Evolutionary conservation across 2,113 vertebrate genomes (phyloP).

Genomic region (Felis chaus): DNA sequence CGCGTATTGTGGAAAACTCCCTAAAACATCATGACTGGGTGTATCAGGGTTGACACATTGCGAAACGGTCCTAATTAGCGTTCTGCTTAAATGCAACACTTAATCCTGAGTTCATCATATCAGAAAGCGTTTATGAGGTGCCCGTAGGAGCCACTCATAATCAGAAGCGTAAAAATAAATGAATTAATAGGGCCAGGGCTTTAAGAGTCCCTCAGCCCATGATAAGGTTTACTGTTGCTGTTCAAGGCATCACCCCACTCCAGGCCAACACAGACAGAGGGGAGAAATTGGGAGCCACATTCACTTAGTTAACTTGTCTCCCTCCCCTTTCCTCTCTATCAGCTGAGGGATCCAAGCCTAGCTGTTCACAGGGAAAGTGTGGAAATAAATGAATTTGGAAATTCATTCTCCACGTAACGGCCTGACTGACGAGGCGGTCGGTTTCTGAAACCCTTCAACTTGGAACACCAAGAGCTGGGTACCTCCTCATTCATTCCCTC

Average conservation of each 20-base stretch:
- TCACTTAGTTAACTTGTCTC: not conserved
- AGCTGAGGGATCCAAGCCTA: not conserved
- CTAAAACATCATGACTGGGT: not conserved
- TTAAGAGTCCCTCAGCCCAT: too few relatives aligned
- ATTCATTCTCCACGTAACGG: not conserved
- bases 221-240: too few relatives aligned
- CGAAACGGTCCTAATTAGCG: not conserved
- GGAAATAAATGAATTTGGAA: not conserved
- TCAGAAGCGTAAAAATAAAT: not conserved
- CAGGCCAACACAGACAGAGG: not conserved
- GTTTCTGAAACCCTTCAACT: not conserved
- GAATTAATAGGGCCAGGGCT: fast-evolving
- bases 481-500: not conserved
- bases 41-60: not conserved
- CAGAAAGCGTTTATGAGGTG: not conserved
- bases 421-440: not conserved
- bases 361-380: not conserved
- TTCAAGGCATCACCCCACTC: too few relatives aligned
- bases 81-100: not conserved
- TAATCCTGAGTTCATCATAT: not conserved
- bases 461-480: not conserved
- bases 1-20: not conserved
- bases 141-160: not conserved
- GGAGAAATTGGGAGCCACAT: not conserved
- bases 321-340: not conserved